Evolutionary conservation across 2,113 vertebrate species (phyloP).

Genomic region (Chroicocephalus ridibundus): DNA sequence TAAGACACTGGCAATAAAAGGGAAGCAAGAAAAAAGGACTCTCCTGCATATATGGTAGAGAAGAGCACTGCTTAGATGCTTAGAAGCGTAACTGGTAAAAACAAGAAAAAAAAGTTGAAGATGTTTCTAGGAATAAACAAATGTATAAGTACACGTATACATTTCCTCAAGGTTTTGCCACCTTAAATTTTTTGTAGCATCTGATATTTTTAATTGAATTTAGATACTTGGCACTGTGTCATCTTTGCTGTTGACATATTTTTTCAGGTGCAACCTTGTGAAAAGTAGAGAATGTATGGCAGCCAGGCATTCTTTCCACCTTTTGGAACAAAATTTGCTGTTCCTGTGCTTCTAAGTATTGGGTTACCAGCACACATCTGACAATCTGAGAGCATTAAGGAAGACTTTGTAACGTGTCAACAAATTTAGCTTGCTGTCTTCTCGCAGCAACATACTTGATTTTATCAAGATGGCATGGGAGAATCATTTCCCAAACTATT

Average conservation of each 20-base stretch:
- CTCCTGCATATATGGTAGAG: not conserved
- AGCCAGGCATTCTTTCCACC: not conserved
- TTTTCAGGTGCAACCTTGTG: not conserved
- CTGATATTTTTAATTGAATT: not conserved
- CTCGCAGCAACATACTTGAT: not conserved
- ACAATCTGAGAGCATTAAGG: not conserved
- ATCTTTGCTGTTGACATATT: not conserved
- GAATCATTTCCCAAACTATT: not conserved
- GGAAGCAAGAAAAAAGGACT: not conserved
- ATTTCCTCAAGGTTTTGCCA: not conserved
- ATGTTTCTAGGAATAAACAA: not conserved
- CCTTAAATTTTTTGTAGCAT: not conserved
- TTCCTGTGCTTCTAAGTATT: not conserved
- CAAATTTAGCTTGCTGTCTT: not conserved
- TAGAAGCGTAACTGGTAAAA: not conserved
- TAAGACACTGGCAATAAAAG: not conserved
- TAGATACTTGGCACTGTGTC: not conserved
- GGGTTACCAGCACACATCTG: not conserved
- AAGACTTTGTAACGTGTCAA: not conserved
- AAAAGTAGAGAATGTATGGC: not conserved
- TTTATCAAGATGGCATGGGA: not conserved
- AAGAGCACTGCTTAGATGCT: not conserved
- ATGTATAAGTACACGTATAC: rapidly evolving
- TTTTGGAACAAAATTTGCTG: not conserved
- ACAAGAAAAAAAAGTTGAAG: not conserved